These are phyloP conservation scores for Melanotaenia maccullochi DNA, from an alignment of 2,797 vertebrate species.

Conservation along the genomic window DNA sequence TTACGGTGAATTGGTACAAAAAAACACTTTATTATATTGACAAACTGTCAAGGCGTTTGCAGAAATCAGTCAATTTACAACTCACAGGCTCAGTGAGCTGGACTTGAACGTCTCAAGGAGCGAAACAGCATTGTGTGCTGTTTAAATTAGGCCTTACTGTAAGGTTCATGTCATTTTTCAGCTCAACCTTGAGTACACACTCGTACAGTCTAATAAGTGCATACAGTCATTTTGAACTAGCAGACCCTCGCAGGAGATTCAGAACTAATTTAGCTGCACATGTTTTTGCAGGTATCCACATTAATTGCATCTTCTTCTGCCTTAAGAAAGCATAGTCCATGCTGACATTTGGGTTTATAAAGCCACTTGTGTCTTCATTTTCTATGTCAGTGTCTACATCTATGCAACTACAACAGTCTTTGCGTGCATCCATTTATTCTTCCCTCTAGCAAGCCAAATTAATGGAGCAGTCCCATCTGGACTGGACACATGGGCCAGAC, in stretches of 20 bases:
- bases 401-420: background rate
- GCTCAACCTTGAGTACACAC: constrained; percentile 1
- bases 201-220: constrained; percentile 18
- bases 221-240: constrained; percentile 12
- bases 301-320: constrained; percentile 35
- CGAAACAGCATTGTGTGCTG: background rate
- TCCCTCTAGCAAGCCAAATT: constrained; percentile 52
- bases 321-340: background rate
- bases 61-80: constrained; percentile 53
- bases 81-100: constrained; percentile 44
- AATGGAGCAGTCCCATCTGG: constrained; percentile 71
- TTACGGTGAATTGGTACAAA: constrained; percentile 51
- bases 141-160: constrained; percentile 26
- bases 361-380: background rate
- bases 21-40: constrained; percentile 59
- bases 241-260: background rate
- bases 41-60: constrained; percentile 55
- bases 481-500: constrained; percentile 62
- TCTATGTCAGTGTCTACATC: background rate
- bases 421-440: constrained; percentile 19
- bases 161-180: constrained; percentile 3
- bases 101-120: constrained; percentile 26
- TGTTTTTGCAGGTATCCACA: constrained; percentile 15
- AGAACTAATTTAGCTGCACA: constrained; percentile 22
- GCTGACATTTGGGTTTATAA: constrained; percentile 13